A percentile compares a stretch with the other conserved stretches of the same genome.
These are phyloP conservation scores for Herpetotheres cachinnans DNA, from an alignment of 2,113 vertebrate genomes.

Conservation along the genomic window DNA sequence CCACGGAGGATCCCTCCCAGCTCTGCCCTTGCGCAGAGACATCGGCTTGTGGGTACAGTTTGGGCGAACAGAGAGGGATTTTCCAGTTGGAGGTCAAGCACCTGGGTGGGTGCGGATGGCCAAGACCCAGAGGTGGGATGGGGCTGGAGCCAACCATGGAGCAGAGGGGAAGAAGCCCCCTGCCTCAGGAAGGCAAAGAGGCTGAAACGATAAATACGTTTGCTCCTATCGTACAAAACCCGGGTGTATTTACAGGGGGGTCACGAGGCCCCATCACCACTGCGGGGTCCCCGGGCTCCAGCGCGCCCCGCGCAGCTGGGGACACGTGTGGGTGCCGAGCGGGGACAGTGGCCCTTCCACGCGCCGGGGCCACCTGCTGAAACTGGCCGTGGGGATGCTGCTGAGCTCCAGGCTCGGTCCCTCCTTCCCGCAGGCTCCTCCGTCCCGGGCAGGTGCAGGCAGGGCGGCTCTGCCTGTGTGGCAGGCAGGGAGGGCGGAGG, in stretches of 20 bases:
- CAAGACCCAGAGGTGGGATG: not conserved
- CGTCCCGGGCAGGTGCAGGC: not conserved
- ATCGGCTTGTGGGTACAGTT: not conserved
- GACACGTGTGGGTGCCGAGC: accelerated
- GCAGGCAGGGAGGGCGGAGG: not conserved
- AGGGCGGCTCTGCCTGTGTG: not conserved
- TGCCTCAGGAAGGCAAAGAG: not conserved
- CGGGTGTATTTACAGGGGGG: slow-evolving; percentile 33
- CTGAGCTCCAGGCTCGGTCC: not conserved
- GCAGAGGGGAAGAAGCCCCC: not conserved
- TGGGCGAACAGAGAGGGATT: accelerated
- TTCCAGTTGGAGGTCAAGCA: not conserved
- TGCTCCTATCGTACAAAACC: not conserved
- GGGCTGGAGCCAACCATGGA: not conserved
- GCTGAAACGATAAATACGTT: not conserved
- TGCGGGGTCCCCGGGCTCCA: not conserved
- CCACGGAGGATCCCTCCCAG: not conserved
- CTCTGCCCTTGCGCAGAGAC: not conserved
- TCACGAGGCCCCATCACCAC: accelerated
- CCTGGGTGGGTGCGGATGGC: not conserved
- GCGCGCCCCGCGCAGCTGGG: not conserved
- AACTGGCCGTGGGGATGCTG: accelerated
- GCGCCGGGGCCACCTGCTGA: accelerated
- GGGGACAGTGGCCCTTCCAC: not conserved
- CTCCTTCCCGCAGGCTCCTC: not conserved